phyloP scores from a whole-genome alignment of 2,888 invertebrate genomes.

The Leucophenga maculata region DNA sequence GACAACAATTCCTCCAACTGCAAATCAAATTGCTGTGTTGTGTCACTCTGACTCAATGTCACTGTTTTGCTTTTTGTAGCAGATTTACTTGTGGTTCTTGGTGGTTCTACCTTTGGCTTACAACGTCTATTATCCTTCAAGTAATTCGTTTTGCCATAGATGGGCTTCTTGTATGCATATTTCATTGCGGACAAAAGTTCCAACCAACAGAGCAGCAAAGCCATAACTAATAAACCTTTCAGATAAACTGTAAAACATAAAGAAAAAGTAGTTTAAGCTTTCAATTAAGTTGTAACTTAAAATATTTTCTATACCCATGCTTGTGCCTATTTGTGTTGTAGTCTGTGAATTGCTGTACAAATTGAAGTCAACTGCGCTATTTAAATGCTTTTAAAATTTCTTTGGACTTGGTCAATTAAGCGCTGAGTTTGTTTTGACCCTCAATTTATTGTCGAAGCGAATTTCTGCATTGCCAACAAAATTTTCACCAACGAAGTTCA shows the following conservation, averaged over 20 bases:
- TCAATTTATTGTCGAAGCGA: background rate
- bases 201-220: conserved; percentile 26
- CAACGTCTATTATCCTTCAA: conserved; percentile 48
- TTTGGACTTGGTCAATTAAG: background rate
- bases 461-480: conserved; percentile 6
- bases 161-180: conserved; percentile 59
- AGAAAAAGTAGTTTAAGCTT: background rate
- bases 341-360: background rate
- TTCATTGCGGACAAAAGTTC: conserved; percentile 48
- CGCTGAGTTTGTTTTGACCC: conserved; percentile 16
- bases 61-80: conserved; percentile 9
- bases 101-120: conserved; percentile 24
- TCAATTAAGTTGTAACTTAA: background rate
- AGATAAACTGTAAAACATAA: conserved; percentile 33
- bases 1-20: too few species aligned
- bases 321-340: background rate
- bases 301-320: background rate
- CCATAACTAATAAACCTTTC: conserved; percentile 24
- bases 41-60: background rate
- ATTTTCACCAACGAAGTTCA: conserved; percentile 8
- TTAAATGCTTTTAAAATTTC: background rate
- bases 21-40: too few species aligned
- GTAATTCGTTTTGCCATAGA: conserved; percentile 49
- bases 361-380: background rate
- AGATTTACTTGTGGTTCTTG: background rate